These are phyloP conservation scores for Garrulus glandarius DNA, from an alignment of 2,797 vertebrate species.

Conservation along the genomic window DNA sequence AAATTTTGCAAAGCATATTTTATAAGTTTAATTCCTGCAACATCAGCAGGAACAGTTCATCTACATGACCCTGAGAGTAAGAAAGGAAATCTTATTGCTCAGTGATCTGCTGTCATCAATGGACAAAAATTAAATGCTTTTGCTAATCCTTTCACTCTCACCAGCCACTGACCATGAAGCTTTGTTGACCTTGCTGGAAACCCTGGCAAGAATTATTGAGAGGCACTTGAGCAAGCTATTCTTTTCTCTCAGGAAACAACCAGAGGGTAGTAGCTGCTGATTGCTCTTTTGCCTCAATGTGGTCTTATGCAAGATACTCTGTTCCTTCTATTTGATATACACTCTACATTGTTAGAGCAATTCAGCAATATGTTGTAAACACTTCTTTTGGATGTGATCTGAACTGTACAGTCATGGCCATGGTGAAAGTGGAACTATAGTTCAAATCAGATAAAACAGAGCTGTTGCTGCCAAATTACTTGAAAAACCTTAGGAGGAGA, in stretches of 20 bases:
- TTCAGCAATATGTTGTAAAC: background rate
- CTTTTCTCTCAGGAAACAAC: slow-evolving; percentile 25
- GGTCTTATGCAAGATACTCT: slow-evolving; percentile 22
- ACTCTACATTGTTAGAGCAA: background rate
- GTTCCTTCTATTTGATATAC: background rate
- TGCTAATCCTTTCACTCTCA: slow-evolving; percentile 39
- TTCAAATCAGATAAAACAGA: background rate
- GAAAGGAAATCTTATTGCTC: slow-evolving; percentile 19
- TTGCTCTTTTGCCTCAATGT: slow-evolving; percentile 13
- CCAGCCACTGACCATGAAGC: slow-evolving; percentile 42
- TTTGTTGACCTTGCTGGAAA: slow-evolving; percentile 56
- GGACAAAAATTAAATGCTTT: slow-evolving; percentile 43
- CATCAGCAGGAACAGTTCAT: slow-evolving; percentile 21
- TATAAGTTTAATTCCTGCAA: slow-evolving; percentile 37
- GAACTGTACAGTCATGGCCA: background rate
- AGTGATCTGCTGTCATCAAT: slow-evolving; percentile 20
- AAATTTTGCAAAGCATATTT: slow-evolving; percentile 39
- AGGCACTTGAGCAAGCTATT: slow-evolving; percentile 26
- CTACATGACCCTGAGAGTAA: background rate
- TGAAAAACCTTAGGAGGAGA: background rate
- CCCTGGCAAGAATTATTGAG: slow-evolving; percentile 41
- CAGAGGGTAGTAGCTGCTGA: background rate
- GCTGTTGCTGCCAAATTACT: background rate
- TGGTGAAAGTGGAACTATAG: background rate
- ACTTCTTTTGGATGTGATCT: background rate